Conservation (phyloP, 2,888 invertebrate genomes). For the Eudemis profundana region DNA sequence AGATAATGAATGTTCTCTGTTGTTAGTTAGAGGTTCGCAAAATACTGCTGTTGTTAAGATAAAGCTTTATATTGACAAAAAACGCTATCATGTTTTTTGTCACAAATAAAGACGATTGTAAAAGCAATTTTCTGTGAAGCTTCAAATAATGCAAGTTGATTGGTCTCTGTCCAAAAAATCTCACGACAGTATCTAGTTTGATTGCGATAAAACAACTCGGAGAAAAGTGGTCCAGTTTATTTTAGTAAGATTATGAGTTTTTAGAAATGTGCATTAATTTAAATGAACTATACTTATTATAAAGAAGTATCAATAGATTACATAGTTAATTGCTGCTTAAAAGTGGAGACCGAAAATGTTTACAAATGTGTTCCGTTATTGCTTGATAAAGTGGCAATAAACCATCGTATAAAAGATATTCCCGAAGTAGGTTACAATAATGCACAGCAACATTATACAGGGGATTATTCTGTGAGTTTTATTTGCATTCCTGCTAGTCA, state of each 20-base stretch:
- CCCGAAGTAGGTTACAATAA: constrained; percentile 43
- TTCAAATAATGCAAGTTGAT: neutral
- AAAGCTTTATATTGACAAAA: too few species aligned
- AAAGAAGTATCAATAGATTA: neutral
- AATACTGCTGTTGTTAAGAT: too few species aligned
- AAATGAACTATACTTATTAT: too few species aligned
- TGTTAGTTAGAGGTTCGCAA: too few species aligned
- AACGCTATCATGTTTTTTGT: too few species aligned
- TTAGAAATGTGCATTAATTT: neutral
- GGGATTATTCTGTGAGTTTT: constrained; percentile 44
- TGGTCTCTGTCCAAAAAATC: neutral
- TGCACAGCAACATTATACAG: constrained; percentile 41
- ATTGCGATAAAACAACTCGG: neutral
- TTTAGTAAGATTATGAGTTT: neutral
- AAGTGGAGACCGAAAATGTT: neutral
- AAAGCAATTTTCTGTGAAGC: too few species aligned
- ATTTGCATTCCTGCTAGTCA: constrained; percentile 47
- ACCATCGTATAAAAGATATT: constrained; percentile 19
- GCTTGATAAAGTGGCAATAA: constrained; percentile 16
- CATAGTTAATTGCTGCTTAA: neutral
- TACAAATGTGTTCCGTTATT: constrained; percentile 4
- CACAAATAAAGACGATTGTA: too few species aligned
- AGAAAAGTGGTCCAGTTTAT: neutral
- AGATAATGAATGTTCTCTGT: neutral
- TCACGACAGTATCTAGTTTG: neutral